Evolutionary conservation across 2,113 vertebrate species (phyloP).

Genomic region (Arizona elegans): DNA sequence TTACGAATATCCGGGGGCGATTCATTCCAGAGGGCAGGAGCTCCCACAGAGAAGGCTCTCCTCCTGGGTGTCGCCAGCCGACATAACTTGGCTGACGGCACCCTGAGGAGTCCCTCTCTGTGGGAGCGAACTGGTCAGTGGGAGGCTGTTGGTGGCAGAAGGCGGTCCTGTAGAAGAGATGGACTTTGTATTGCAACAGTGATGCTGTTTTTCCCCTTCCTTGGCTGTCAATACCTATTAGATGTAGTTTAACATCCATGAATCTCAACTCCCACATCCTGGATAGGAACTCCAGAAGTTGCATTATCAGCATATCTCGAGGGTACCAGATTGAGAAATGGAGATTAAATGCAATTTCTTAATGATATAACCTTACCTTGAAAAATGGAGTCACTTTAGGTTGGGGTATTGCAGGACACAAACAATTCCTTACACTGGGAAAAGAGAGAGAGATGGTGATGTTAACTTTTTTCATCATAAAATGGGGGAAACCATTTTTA

Average conservation of each 20-base stretch:
- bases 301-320: background rate
- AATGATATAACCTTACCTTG: constrained; percentile 63
- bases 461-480: background rate
- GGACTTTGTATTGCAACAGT: background rate
- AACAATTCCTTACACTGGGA: constrained; percentile 67
- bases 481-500: background rate
- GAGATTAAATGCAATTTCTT: background rate
- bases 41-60: too few species aligned
- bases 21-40: too few species aligned
- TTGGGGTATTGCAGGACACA: constrained; percentile 69
- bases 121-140: too few species aligned
- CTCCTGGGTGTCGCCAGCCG: too few species aligned
- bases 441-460: background rate
- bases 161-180: background rate
- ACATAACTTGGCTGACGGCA: too few species aligned
- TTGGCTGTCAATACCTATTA: background rate
- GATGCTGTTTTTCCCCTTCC: background rate
- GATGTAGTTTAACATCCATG: background rate
- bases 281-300: background rate
- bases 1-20: too few species aligned
- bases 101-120: too few species aligned
- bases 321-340: background rate
- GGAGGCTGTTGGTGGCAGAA: too few species aligned
- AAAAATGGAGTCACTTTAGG: constrained; percentile 67
- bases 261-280: background rate